A percentile compares a stretch with the other conserved stretches of the same genome.
phyloP scores from a whole-genome alignment of 2,113 vertebrate species.

The Macheiramphus alcinus region DNA sequence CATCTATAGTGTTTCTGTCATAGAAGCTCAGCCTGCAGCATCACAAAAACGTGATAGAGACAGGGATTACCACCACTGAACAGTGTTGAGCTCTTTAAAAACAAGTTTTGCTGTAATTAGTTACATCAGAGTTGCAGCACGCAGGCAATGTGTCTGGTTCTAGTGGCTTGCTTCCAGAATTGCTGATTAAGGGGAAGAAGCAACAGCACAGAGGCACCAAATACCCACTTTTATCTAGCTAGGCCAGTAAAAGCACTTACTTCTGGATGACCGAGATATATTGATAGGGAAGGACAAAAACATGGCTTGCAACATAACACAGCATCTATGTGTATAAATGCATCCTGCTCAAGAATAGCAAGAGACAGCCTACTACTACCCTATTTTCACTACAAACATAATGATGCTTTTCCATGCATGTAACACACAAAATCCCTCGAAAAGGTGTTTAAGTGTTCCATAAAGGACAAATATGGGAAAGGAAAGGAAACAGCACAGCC shows the following conservation, averaged over 20 bases:
- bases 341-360: background rate
- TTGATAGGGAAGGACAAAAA: slow-evolving; percentile 6
- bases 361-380: background rate
- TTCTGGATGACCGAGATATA: slow-evolving; percentile 16
- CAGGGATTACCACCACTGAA: background rate
- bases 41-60: background rate
- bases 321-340: background rate
- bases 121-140: background rate
- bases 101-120: slow-evolving; percentile 3
- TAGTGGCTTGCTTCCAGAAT: slow-evolving; percentile 32
- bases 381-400: background rate
- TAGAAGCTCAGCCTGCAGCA: background rate
- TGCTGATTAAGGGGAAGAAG: slow-evolving; percentile 39
- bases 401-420: background rate
- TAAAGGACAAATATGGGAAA: background rate
- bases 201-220: slow-evolving; percentile 19
- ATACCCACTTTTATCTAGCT: slow-evolving; percentile 26
- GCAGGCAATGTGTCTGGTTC: background rate
- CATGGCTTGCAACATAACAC: background rate
- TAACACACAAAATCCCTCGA: background rate
- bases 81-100: background rate
- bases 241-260: slow-evolving; percentile 19
- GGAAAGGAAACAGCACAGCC: background rate
- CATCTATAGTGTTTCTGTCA: background rate
- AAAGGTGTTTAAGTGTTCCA: background rate